Conservation (phyloP, 2,797 vertebrate genomes). For the Silurus lanzhouensis region DNA sequence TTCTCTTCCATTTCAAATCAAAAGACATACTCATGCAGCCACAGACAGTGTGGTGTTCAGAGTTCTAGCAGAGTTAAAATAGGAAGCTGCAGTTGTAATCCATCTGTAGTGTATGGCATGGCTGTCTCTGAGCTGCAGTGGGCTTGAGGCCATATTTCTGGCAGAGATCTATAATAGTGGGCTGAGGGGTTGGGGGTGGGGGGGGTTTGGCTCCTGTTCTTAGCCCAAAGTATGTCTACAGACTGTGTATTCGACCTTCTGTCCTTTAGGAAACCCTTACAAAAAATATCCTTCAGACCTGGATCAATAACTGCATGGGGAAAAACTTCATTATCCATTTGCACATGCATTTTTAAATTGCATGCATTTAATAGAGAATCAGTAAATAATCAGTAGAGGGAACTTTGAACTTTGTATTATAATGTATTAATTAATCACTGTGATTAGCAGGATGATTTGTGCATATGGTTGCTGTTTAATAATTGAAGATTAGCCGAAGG, state of each 20-base stretch:
- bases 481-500: constrained; percentile 60
- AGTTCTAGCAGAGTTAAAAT: neutral
- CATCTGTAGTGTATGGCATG: constrained; percentile 16
- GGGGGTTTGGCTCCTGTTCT: constrained; percentile 34
- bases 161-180: constrained; percentile 32
- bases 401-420: neutral
- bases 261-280: constrained; percentile 9
- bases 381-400: neutral
- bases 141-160: constrained; percentile 41
- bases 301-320: neutral
- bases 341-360: neutral
- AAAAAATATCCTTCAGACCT: constrained; percentile 13
- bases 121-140: constrained; percentile 20
- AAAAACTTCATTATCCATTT: neutral
- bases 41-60: constrained; percentile 10
- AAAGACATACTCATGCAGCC: neutral
- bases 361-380: neutral
- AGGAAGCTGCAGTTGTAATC: constrained; percentile 17
- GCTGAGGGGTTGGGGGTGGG: neutral
- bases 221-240: constrained; percentile 36
- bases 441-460: neutral
- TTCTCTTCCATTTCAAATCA: neutral
- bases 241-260: constrained; percentile 37
- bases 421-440: neutral
- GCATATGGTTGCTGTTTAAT: constrained; percentile 14